Evolutionary conservation across 2,113 vertebrate genomes (phyloP), one percentile per base, ranked within the genome.

Genomic region (Lampris incognitus): DNA sequence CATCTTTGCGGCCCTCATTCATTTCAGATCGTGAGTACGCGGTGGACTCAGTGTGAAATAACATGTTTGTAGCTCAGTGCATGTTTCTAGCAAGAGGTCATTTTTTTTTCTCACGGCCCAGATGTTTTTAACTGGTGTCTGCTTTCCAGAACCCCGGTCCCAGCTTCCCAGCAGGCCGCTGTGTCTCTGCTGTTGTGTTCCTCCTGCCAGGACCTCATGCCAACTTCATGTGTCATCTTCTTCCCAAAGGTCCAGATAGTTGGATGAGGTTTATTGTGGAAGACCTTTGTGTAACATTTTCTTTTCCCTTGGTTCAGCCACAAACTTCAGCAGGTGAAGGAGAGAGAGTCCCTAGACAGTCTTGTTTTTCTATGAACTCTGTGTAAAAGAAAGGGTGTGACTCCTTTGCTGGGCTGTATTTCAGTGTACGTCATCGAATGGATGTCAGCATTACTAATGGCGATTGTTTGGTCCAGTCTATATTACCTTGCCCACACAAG

Each of bases 261-360:
- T 84, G 80, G 74, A 80, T 76, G 78, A 89, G 85, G 91, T 90
- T 90, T 93, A 88, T 82, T 74, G 86, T 81, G 65, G 88, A 74
- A 68, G 77, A 72, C 55, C 60, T 67, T 93, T 92, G 87, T 85
- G 55, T 88, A 91, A 91, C 64, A 36, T 65, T 38, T 62, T 2
- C 11, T 69, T 75, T 72, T 40, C 8, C 60, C 80, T 46, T 66
- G 69, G 1, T 69, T 69, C 60, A 39, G 76, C 79, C 61, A n/a
- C 69, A 70, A 62, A 83, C 80, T 74, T 73, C 72, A 75, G 83
- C 71, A 76, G 66, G 51, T 72, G 66, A 57, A 3, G 54, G 40
- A 56, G 71, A 66, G 83, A 61, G 72, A 74, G 77, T 24, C 68
- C 50, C 39, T 24, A 24, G 24, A 24, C 24, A 24, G 0, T 24